These are phyloP conservation scores for Phoxinus dragarum DNA, from an alignment of 2,797 vertebrate genomes.

Conservation along the genomic window DNA sequence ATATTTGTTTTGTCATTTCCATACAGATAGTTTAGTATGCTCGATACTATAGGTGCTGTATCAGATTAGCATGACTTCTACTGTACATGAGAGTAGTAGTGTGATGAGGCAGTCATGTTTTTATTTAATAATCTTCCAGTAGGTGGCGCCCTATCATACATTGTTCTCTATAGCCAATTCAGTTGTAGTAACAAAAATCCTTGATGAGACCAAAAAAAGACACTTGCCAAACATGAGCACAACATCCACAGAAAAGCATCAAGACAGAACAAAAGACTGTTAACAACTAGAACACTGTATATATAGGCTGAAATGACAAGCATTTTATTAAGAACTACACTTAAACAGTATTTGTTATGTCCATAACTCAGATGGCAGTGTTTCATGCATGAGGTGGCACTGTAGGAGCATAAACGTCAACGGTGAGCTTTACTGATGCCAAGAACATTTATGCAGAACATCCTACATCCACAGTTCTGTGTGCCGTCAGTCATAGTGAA, in stretches of 20 bases:
- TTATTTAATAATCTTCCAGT: background rate
- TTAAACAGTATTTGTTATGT: background rate
- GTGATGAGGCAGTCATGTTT: background rate
- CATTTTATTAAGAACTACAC: background rate
- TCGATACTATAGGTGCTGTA: background rate
- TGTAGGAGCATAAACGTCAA: background rate
- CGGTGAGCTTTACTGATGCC: background rate
- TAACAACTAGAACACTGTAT: background rate
- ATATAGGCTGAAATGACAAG: background rate
- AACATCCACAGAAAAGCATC: background rate
- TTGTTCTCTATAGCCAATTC: background rate
- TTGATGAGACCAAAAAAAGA: background rate
- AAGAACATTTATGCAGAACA: background rate
- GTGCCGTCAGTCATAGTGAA: background rate
- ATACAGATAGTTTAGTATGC: background rate
- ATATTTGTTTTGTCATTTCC: background rate
- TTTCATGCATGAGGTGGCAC: conserved; percentile 14
- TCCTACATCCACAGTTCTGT: background rate
- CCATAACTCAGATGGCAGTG: background rate
- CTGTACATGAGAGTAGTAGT: background rate
- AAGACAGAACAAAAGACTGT: background rate
- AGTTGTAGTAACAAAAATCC: background rate
- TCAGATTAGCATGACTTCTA: background rate
- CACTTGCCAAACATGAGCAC: background rate
- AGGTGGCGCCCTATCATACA: background rate